Conservation (phyloP, 2,888 invertebrate genomes). For the Drosophila recens region DNA sequence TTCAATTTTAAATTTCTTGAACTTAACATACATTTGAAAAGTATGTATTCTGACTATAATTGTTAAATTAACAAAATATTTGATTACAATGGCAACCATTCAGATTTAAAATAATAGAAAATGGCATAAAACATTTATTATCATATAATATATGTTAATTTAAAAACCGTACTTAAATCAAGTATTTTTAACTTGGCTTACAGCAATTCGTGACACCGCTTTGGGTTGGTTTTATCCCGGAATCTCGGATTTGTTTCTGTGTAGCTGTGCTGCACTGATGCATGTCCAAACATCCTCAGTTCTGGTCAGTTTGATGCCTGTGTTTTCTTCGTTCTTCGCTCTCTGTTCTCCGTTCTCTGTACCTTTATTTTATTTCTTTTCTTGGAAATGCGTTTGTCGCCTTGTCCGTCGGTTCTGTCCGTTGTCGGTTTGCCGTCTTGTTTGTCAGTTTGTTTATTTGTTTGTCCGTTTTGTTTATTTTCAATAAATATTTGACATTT, state of each 20-base stretch:
- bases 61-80: no score
- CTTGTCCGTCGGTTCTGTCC: slow-evolving; percentile 21
- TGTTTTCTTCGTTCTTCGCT: slow-evolving; percentile 29
- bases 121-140: no score
- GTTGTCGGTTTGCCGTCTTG: slow-evolving; percentile 57
- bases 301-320: slow-evolving; percentile 76
- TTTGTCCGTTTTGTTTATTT: slow-evolving; percentile 72
- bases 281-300: slow-evolving; percentile 80
- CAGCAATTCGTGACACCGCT: no score
- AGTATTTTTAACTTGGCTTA: no score
- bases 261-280: slow-evolving; percentile 64
- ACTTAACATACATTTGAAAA: no score
- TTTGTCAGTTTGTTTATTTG: slow-evolving; percentile 78
- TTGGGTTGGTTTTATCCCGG: no score
- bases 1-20: no score
- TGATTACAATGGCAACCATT: no score
- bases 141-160: no score
- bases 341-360: slow-evolving; percentile 22
- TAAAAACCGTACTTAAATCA: no score
- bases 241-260: no score
- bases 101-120: no score
- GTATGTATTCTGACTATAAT: background rate
- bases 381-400: slow-evolving; percentile 73
- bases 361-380: slow-evolving; percentile 72
- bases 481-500: slow-evolving; percentile 82